Evolutionary conservation across 64 coral and sea anemone species (phyloP), one percentile per base, ranked within the genome.

Genomic region (Actinia equina): DNA sequence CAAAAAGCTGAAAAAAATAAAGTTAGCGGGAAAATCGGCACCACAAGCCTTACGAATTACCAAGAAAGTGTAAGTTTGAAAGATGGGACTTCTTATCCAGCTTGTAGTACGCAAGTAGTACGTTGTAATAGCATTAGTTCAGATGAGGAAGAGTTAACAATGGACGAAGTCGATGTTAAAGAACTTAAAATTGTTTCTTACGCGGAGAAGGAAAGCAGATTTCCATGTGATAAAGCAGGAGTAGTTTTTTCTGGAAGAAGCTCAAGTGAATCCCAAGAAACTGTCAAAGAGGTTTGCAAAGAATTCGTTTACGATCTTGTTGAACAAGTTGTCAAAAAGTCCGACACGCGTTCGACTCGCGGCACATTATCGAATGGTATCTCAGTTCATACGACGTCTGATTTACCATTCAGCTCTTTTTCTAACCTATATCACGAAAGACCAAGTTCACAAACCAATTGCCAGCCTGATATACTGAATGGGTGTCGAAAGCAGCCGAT

Each of bases 271-370:
- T 37, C 69, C 9, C n/a, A 41, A 74, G 69, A 74, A 74, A 13
- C 12, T 26, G 26, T 74, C 12, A 14, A 81, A 49, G 78, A 22
- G 3, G 7, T 81, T 44, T 81, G 78, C 52, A 16, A 51, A 2
- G 44, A 81, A 22, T 0, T 81, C 20, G 17, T 81, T 49, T 18
- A 81, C 20, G 43, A 44, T 5, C 78, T 81, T 23, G 52, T 81
- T 81, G 78, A 81, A 44, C 78, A 52, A 81, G 43, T 81, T n/a
- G 49, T 52, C 44, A 49, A n/a, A 43, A 37, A 79, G 44, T 44
- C 18, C 5, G 44, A 79, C 6, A 46, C 41, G 15, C 13, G 19
- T 67, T 67, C 63, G 4, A 67, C 18, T 23, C 19, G 63, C 23
- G 7, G 63, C 3, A 22, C 23, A 23, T n/a, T 9, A 1, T n/a